Evolutionary conservation across 2,888 invertebrate genomes (phyloP).

Genomic region (Eristalis arbustorum): DNA sequence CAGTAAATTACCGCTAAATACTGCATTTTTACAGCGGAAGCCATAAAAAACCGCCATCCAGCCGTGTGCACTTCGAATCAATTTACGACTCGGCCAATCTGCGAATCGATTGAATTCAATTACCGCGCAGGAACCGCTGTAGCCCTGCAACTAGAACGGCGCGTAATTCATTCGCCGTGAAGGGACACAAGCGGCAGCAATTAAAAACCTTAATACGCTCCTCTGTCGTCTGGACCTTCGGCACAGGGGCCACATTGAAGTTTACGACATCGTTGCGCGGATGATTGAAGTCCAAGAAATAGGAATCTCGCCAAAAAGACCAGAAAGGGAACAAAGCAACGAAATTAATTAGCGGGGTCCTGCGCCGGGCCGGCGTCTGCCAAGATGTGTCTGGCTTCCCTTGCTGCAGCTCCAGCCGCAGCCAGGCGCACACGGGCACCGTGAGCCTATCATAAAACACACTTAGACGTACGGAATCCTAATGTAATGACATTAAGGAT

Average conservation of each 20-base stretch:
- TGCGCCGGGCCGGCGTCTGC: slow-evolving; percentile 5
- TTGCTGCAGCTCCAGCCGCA: not conserved
- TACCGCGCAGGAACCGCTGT: not conserved
- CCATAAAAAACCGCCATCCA: slow-evolving; percentile 1
- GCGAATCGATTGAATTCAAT: not conserved
- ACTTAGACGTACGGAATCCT: slow-evolving; percentile 63
- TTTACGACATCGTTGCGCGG: slow-evolving; percentile 45
- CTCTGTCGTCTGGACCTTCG: not conserved
- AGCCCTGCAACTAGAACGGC: not conserved
- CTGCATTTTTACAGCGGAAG: slow-evolving; percentile 8
- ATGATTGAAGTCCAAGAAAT: slow-evolving; percentile 52
- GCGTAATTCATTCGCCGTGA: not conserved
- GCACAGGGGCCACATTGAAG: slow-evolving; percentile 9
- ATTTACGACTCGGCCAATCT: not conserved
- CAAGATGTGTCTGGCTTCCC: not conserved
- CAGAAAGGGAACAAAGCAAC: not conserved
- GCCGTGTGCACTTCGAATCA: not conserved
- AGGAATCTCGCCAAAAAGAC: not conserved
- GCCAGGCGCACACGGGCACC: slow-evolving; percentile 4
- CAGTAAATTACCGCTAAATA: not conserved
- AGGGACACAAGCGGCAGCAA: not conserved
- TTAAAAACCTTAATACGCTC: slow-evolving; percentile 13
- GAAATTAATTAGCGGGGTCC: slow-evolving; percentile 56
- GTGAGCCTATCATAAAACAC: slow-evolving; percentile 50
- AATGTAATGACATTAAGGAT: slow-evolving; percentile 70